Base-by-base conservation (phyloP, 2,888 invertebrate genomes). In the Athalia cordata region DNA sequence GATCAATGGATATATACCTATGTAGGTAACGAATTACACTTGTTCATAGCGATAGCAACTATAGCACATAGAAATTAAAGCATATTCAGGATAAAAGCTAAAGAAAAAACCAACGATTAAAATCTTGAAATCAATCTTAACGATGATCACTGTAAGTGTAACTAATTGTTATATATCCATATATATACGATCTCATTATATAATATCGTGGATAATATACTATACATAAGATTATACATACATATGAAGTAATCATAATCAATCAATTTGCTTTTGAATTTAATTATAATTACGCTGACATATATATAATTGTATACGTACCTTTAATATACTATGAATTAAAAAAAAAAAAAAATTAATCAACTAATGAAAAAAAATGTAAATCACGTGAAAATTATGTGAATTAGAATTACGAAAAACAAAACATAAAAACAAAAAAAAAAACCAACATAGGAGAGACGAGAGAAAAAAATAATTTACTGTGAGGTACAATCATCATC, bases 401-500 rank as follows among this genome's bases (percentile, higher is more conserved):
- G 9, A 43, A 47, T 29, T 50, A 9, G 50, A 50, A 49, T n/a
- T 43, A 15, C 15, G 15, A 62, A 15, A 55, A 70, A 9, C 1
- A 9, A 43, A 55, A 3, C 15, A 9, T 29, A 8, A 55, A 9
- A 15, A 4, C 7, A 55, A 29, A 61, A 59, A 29, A 49, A 74
- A 15, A 29, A 4, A n/a, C 11, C 5, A 70, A 29, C 13, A 15
- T 9, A 62, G 59, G 7, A 57, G 3, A 59, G 15, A 57, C 59
- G 13, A 47, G 43, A 75, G 8, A 72, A 29, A 49, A 72, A 45
- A 57, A 57, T 70, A 57, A 55, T 45, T 62, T 62, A 75, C 75
- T 75, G 75, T 75, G 75, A 75, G 75, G 75, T 75, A 75, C 75
- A 75, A 75, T 75, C 75, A 29, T 29, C 29, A 29, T 29, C 29